Evolutionary conservation across 2,888 invertebrate genomes (phyloP), one percentile per base, ranked within the genome.

Genomic region (Sesia bembeciformis): DNA sequence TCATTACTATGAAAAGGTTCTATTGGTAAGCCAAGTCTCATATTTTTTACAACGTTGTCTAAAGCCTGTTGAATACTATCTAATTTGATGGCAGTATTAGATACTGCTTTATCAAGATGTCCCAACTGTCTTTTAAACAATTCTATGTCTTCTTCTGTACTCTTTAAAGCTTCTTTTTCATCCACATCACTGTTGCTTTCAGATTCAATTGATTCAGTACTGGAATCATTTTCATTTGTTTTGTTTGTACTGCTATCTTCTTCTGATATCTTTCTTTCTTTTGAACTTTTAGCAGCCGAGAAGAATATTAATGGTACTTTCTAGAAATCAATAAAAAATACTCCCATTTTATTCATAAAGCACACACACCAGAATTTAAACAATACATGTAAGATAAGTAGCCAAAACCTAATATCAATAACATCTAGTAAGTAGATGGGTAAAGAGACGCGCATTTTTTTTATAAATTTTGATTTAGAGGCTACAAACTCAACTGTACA

Each of bases 221-320:
- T 80, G 0, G 83, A 81, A 23, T 53, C 54, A 54, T 52, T 58
- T 38, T 69, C 67, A 40, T 64, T 53, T 39, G 58, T 62, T 54
- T 54, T 62, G 40, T 58, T 58, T 3, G 61, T 59, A 6, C 70
- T 68, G 52, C 71, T 76, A 46, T 78, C 74, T 71, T 88, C 87
- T 72, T 88, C 88, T 1, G 82, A 81, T 72, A 87, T 77, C 71
- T 84, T 86, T 51, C 79, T 80, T 59, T 85, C 82, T 65, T 90
- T 89, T 59, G 93, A 84, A 42, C 90, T 91, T 74, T 92, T 79
- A 2, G 93, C 90, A 0, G 98, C 98, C 1, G 98, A 99, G 90
- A 97, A 99, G 83, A 99, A 99, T 5, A 95, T 95, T 40, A 96
- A 93, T 51, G 90, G 90, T 3, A 97, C 90, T 55, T 93, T 89